Evolutionary conservation across 2,113 vertebrate genomes (phyloP).

Genomic region (Propithecus coquereli): DNA sequence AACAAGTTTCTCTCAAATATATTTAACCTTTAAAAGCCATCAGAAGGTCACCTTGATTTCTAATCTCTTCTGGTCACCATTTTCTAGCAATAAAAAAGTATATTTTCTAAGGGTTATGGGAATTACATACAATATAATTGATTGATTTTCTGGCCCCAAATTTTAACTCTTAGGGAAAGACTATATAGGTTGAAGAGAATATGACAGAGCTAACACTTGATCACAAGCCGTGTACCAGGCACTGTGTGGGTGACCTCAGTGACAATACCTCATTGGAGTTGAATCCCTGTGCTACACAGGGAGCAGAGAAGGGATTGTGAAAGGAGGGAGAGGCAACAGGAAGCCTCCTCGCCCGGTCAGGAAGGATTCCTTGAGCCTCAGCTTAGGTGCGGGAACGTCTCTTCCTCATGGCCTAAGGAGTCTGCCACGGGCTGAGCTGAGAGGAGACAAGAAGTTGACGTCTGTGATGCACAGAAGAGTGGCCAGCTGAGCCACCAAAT

Average conservation of each 20-base stretch:
- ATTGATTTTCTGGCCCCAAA: not conserved
- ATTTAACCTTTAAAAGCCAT: constrained; percentile 29
- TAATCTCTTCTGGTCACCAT: not conserved
- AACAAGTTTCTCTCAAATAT: not conserved
- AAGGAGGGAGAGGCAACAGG: not conserved
- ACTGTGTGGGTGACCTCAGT: not conserved
- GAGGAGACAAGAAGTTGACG: not conserved
- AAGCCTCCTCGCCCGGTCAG: not conserved
- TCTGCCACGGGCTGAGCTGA: not conserved
- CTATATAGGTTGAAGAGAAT: not conserved
- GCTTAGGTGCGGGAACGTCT: not conserved
- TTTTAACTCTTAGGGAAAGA: not conserved
- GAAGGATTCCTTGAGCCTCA: not conserved
- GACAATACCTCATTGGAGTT: not conserved
- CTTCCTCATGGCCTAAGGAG: not conserved
- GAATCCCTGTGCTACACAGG: not conserved
- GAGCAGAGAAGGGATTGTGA: not conserved
- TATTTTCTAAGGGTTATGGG: constrained; percentile 3
- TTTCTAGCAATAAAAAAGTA: not conserved
- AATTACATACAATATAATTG: not conserved
- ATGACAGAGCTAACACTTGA: not conserved
- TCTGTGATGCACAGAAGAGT: not conserved
- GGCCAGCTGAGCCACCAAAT: not conserved
- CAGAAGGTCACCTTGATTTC: not conserved
- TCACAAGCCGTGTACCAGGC: not conserved